A percentile compares a stretch with the other conserved stretches of the same genome.
Conservation (phyloP, 2,797 vertebrate species). For the Falco naumanni region DNA sequence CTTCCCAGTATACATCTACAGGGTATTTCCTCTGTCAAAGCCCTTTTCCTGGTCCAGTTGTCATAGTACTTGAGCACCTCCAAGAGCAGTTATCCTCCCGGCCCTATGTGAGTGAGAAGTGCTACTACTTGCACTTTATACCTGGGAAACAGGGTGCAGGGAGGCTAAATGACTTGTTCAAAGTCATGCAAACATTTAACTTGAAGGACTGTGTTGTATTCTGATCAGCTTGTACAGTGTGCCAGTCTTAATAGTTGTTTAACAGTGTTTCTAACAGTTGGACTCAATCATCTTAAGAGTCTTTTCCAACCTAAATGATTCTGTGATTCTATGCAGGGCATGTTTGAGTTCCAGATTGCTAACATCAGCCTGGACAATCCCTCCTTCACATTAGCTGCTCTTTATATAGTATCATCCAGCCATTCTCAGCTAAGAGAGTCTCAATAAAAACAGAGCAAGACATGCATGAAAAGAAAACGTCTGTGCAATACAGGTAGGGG, state of each 20-base stretch:
- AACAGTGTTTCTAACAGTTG: not conserved
- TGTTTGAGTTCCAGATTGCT: not conserved
- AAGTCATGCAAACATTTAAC: not conserved
- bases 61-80: not conserved
- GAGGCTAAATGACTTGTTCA: not conserved
- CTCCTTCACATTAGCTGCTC: not conserved
- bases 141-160: not conserved
- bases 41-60: not conserved
- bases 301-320: too few relatives aligned
- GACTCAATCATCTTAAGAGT: not conserved
- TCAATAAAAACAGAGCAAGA: not conserved
- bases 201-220: not conserved
- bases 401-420: not conserved
- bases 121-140: not conserved
- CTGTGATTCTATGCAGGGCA: not conserved
- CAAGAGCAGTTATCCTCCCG: not conserved
- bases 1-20: not conserved
- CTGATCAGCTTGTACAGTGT: not conserved
- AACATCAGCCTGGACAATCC: not conserved
- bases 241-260: not conserved
- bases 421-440: not conserved
- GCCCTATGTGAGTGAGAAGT: not conserved
- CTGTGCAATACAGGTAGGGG: not conserved
- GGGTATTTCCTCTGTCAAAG: not conserved
- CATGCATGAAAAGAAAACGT: constrained; percentile 7